Conservation (phyloP, 2,888 invertebrate genomes). For the Ferdinandea cuprea region DNA sequence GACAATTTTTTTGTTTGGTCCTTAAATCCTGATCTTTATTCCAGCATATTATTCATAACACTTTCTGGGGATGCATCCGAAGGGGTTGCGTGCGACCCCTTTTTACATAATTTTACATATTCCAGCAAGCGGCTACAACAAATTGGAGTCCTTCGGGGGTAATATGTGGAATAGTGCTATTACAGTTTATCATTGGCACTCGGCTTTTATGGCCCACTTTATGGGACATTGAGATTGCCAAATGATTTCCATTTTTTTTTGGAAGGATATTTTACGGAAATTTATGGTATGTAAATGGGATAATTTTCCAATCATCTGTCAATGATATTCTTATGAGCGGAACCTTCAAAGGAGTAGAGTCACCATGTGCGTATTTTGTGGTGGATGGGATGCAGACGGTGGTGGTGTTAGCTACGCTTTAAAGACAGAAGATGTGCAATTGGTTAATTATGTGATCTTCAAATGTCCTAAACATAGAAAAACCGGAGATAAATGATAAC, state of each 20-base stretch:
- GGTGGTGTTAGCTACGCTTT: too few relatives aligned
- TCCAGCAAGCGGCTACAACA: slow-evolving; percentile 40
- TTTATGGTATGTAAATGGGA: slow-evolving; percentile 79
- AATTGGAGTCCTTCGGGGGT: slow-evolving; percentile 74
- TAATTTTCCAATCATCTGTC: slow-evolving; percentile 78
- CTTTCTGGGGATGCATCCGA: slow-evolving; percentile 43
- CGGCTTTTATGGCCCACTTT: slow-evolving; percentile 72
- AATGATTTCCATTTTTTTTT: slow-evolving; percentile 58
- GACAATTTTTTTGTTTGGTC: slow-evolving; percentile 68
- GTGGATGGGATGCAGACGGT: slow-evolving; percentile 53
- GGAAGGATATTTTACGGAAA: slow-evolving; percentile 49
- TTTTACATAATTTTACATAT: slow-evolving; percentile 40
- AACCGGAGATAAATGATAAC: too few relatives aligned
- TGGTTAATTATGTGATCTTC: too few relatives aligned
- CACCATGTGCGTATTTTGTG: slow-evolving; percentile 6
- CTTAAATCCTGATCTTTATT: slow-evolving; percentile 77
- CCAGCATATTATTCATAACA: slow-evolving; percentile 75
- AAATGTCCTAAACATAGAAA: too few relatives aligned
- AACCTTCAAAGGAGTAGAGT: slow-evolving; percentile 12
- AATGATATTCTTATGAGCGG: slow-evolving; percentile 67
- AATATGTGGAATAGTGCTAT: slow-evolving; percentile 74
- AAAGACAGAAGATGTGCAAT: too few relatives aligned
- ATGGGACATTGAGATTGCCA: slow-evolving; percentile 74
- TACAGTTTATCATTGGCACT: slow-evolving; percentile 74
- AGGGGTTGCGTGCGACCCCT: slow-evolving; percentile 48